These are phyloP conservation scores for Artemisiospiza belli DNA, from an alignment of 2,113 vertebrate species.

Conservation along the genomic window DNA sequence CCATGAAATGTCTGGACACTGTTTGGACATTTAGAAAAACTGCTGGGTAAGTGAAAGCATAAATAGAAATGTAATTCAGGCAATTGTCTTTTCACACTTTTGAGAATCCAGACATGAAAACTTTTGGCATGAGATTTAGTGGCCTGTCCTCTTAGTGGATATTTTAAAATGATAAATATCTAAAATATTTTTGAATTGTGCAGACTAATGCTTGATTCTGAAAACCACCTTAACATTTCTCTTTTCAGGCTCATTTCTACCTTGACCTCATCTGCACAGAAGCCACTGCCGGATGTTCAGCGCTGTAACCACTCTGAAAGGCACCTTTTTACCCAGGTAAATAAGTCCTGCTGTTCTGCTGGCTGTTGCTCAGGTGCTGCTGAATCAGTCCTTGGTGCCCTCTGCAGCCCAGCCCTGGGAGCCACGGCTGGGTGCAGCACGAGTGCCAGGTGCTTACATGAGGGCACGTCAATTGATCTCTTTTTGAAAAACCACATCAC, in stretches of 20 bases:
- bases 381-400: neutral
- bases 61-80: neutral
- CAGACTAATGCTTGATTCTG: neutral
- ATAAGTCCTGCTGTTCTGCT: neutral
- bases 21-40: neutral
- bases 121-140: neutral
- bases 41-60: rapidly evolving
- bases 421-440: no score
- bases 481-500: neutral
- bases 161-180: neutral
- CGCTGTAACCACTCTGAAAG: rapidly evolving
- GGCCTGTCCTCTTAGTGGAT: neutral
- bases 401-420: neutral
- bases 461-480: neutral
- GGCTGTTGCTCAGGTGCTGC: neutral
- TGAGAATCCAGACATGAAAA: neutral
- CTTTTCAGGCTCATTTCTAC: neutral
- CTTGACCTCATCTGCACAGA: neutral
- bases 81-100: neutral
- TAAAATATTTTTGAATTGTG: neutral
- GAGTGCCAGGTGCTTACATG: rapidly evolving
- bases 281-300: neutral
- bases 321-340: neutral
- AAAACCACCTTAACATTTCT: neutral
- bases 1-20: neutral